Evolutionary conservation across 2,113 vertebrate genomes (phyloP), one percentile per base, ranked within the genome.

Genomic region (Eulemur rufifrons): DNA sequence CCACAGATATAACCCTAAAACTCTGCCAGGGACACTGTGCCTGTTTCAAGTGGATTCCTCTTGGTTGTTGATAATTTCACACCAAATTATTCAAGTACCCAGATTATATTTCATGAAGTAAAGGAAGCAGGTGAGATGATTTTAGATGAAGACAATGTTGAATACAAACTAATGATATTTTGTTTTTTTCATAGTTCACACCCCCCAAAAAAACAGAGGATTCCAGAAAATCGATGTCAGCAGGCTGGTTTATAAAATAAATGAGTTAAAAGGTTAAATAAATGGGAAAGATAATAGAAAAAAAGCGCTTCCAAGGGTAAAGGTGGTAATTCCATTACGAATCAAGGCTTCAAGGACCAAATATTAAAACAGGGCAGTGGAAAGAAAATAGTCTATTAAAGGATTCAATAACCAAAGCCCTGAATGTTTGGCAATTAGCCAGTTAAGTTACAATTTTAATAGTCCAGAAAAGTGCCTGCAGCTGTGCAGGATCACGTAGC

Each of bases 381-480:
- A 94, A 89, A 27, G 64, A 76, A 91, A 93, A 91, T 50, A 11
- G n/a, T 88, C 96, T 97, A 98, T 98, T 98, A 97, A 98, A 97
- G 98, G 98, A 95, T 95, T 89, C 14, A 0, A 71, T 95, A 89
- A 94, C 71, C 63, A 96, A 96, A 93, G 84, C 93, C 94, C 93
- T 95, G 82, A 23, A 78, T 86, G 80, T 91, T 96, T 71, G 87
- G 86, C 73, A 64, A 97, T 88, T 92, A 76, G 89, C 97, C 98
- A 96, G 73, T 93, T 91, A 98, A 98, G 97, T 97, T 97, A 98
- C 97, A 96, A 91, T 96, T 96, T 98, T 97, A 98, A 98, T 96
- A 97, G 96, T 66, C 63, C 97, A 98, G 97, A 98, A 97, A 98
- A 97, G 97, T 94, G 39, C 96, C 91, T 97, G 1, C 98, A 98